Base-by-base conservation (phyloP, 2,797 vertebrate species). In the Acrossocheilus fasciatus region DNA sequence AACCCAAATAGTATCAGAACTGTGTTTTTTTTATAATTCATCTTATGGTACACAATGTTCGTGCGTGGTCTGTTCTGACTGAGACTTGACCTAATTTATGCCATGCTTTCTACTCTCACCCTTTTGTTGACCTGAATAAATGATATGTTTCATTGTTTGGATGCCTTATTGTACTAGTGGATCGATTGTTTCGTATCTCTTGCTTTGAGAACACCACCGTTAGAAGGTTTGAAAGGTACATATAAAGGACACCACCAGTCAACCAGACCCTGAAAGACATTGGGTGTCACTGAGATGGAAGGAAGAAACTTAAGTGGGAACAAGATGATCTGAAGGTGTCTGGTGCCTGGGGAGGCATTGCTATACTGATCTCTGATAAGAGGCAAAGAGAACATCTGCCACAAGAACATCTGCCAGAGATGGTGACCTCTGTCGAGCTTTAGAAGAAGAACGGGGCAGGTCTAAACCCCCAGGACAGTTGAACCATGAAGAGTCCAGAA, bases 321-420 rank as follows among this genome's bases (percentile, higher is more conserved):
- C 68, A 26, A 62, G 77, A 30, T 57, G 14, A 72, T 73, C 43
- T 34, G 57, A 75, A 62, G 14, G 9, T 39, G 30, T 26, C 78
- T 50, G 69, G 57, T 86, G 78, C 45, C 43, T 43, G 34, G 43
- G 57, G 54, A 82, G 30, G 17, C 45, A 41, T 86, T 7, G 4
- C 54, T 76, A 76, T 75, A 30, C 23, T 62, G 57, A 30, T 57
- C 69, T 81, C 57, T 66, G 45, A 82, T 76, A 82, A 34, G 57
- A 82, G 75, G 68, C 11, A 5, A 54, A 52, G 23, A 78, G 34
- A 77, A 68, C 62, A 69, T 76, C 59, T 68, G 12, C 12, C 43
- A 39, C 57, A n/a, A 18, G 43, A 8, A 30, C 10, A 57, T 36
- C 64, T 68, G 5, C 20, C 75, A 85, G 70, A 80, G 57, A 52